phyloP scores from a whole-genome alignment of 2,797 vertebrate species.

The Cephalopachus bancanus region DNA sequence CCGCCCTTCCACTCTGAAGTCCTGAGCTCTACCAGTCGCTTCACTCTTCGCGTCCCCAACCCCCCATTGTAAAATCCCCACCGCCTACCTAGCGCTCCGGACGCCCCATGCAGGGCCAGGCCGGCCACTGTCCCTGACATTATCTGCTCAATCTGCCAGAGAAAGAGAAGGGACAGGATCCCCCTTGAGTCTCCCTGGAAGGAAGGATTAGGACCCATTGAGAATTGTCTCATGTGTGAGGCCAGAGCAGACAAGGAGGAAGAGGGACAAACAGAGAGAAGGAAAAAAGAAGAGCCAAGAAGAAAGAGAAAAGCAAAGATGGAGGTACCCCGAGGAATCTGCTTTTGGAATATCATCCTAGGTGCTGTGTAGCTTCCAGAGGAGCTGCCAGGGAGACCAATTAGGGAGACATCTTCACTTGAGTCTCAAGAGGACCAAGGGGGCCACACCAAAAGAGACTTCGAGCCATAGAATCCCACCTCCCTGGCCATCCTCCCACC shows the following conservation, averaged over 20 bases:
- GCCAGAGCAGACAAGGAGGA: not conserved
- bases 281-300: not conserved
- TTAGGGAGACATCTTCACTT: not conserved
- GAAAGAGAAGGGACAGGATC: not conserved
- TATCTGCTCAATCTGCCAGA: not conserved
- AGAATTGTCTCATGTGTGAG: not conserved
- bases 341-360: no score
- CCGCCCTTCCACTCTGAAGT: not conserved
- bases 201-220: not conserved
- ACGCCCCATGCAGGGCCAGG: not conserved
- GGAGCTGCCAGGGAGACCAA: not conserved
- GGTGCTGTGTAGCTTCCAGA: rapidly evolving
- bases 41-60: not conserved
- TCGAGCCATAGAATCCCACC: rapidly evolving
- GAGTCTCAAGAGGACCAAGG: not conserved
- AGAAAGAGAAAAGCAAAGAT: not conserved
- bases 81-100: rapidly evolving
- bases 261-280: not conserved
- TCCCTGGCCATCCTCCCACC: not conserved
- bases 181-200: not conserved
- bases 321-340: not conserved
- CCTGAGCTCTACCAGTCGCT: not conserved
- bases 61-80: not conserved
- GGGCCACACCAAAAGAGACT: not conserved
- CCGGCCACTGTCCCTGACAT: not conserved